These are phyloP conservation scores for human DNA, from an alignment of 2,113 vertebrate genomes.

Conservation along the genomic window GRCh38 chr2:68265001-68265500, in stretches of 20 bases:
- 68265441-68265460: not conserved
- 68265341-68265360: not conserved
- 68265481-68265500: not conserved
- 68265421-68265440: not conserved
- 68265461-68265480: not conserved
- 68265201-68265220: conserved; percentile 17
- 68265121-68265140: not conserved
- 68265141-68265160: too few relatives aligned
- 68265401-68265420: not conserved
- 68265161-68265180: not conserved
- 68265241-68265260: not conserved
- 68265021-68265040: not conserved
- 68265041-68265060: not conserved
- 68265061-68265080: not conserved
- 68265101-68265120: not conserved
- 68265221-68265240: not conserved
- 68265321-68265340: not conserved
- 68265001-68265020: not conserved
- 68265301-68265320: not conserved
- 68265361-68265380: not conserved
- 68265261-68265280: not conserved
- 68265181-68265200: not conserved
- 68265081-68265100: not conserved
- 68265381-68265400: not conserved
- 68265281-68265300: not conserved